These are phyloP conservation scores for Sebastes alutus DNA, from an alignment of 2,797 vertebrate genomes.

Conservation along the genomic window DNA sequence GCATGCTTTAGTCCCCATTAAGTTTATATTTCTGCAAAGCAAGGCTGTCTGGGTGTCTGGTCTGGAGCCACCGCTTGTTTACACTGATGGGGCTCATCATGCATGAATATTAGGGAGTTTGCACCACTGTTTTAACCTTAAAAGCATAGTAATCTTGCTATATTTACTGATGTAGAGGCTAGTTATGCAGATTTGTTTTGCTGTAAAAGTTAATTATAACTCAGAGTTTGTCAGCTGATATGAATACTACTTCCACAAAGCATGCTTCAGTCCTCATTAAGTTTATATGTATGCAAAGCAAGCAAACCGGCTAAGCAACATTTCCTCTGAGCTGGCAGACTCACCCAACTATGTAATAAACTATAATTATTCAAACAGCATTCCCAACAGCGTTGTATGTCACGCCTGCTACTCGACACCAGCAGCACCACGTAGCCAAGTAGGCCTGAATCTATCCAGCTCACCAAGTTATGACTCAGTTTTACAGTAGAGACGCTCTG, in stretches of 20 bases:
- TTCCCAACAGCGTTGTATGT: constrained; percentile 27
- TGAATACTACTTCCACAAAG: neutral
- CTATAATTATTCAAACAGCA: constrained; percentile 59
- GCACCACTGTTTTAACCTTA: neutral
- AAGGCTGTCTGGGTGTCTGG: constrained; percentile 16
- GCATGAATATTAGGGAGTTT: neutral
- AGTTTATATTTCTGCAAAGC: neutral
- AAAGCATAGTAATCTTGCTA: neutral
- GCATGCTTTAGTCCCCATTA: too few species aligned
- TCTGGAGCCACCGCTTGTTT: constrained; percentile 41
- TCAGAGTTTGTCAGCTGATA: neutral
- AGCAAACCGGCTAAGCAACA: neutral
- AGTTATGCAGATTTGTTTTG: neutral
- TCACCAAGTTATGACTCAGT: neutral
- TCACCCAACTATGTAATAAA: constrained; percentile 30
- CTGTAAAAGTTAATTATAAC: neutral
- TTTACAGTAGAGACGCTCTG: neutral
- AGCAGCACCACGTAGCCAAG: neutral
- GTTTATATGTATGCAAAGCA: neutral
- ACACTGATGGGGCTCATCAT: neutral
- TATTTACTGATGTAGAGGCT: neutral
- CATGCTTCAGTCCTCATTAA: neutral
- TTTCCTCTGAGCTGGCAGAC: neutral
- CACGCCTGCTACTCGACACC: constrained; percentile 14
- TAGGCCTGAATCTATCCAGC: neutral